Percentiles rank a stretch among this genome's conserved stretches.
These are phyloP conservation scores for Eptatretus burgeri DNA, from an alignment of 2,113 vertebrate species.

Conservation along the genomic window DNA sequence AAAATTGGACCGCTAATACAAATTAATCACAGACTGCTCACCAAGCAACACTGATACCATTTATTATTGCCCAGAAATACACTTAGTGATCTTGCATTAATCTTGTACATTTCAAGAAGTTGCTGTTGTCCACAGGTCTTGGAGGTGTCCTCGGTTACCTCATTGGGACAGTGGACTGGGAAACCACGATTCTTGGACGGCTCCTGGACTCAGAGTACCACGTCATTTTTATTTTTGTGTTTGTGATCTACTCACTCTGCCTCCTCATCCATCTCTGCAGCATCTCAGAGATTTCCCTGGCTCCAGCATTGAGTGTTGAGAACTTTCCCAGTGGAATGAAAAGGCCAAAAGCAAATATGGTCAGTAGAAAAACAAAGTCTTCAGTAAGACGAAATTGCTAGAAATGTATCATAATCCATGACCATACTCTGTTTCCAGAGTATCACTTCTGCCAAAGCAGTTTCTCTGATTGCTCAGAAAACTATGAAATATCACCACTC, in stretches of 20 bases:
- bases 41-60: too few relatives aligned
- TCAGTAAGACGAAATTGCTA: too few relatives aligned
- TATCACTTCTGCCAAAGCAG: background rate
- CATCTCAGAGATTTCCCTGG: conserved; percentile 46
- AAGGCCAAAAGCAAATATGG: too few relatives aligned
- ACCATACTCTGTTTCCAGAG: background rate
- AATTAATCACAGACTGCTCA: too few relatives aligned
- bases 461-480: background rate
- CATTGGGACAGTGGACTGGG: conserved; percentile 71
- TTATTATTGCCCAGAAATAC: too few relatives aligned
- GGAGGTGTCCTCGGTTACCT: conserved; percentile 70
- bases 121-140: conserved; percentile 25
- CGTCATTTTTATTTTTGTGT: conserved; percentile 64
- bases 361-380: too few relatives aligned
- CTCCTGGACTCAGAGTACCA: conserved; percentile 60
- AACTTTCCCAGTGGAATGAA: too few relatives aligned
- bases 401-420: too few relatives aligned
- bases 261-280: conserved; percentile 49
- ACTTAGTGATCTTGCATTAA: too few relatives aligned
- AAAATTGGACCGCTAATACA: too few relatives aligned
- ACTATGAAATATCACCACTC: background rate
- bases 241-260: conserved; percentile 33
- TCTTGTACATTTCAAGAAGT: too few relatives aligned
- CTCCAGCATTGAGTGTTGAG: background rate
- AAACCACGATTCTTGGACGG: conserved; percentile 28